Percentiles rank a stretch among this genome's conserved stretches.
Conservation (phyloP, 2,797 vertebrate genomes). For the Bovichtus diacanthus region DNA sequence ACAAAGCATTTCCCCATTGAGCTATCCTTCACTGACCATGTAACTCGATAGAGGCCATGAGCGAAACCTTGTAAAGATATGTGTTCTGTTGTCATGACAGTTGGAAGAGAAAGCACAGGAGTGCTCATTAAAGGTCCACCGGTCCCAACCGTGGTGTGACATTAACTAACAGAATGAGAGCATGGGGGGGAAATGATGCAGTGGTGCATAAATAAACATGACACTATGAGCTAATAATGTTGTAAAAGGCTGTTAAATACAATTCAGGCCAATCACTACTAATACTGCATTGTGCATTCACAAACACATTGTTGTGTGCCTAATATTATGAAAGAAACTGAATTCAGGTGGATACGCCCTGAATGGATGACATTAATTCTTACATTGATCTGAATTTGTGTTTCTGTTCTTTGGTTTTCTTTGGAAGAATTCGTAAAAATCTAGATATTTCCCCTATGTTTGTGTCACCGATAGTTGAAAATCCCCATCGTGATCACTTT, state of each 20-base stretch:
- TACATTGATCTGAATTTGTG: neutral
- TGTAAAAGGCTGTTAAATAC: slow-evolving; percentile 1
- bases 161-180: slow-evolving; percentile 35
- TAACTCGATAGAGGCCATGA: slow-evolving; percentile 70
- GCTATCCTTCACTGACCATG: slow-evolving; percentile 74
- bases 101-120: slow-evolving; percentile 63
- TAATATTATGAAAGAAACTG: neutral
- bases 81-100: slow-evolving; percentile 78
- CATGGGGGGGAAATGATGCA: slow-evolving; percentile 17
- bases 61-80: slow-evolving; percentile 76
- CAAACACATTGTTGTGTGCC: neutral
- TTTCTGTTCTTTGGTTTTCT: neutral
- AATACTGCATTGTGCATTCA: neutral
- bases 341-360: neutral
- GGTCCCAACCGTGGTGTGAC: slow-evolving; percentile 38
- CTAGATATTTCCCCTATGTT: neutral
- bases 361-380: neutral
- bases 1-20: slow-evolving; percentile 82
- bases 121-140: slow-evolving; percentile 68
- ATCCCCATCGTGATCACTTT: slow-evolving; percentile 10
- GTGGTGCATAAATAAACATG: slow-evolving; percentile 19
- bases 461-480: slow-evolving; percentile 9
- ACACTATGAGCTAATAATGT: slow-evolving; percentile 13
- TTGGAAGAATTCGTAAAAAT: neutral
- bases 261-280: neutral